These are phyloP conservation scores for Prorops nasuta DNA, from an alignment of 1,140 invertebrate genomes.

Conservation along the genomic window DNA sequence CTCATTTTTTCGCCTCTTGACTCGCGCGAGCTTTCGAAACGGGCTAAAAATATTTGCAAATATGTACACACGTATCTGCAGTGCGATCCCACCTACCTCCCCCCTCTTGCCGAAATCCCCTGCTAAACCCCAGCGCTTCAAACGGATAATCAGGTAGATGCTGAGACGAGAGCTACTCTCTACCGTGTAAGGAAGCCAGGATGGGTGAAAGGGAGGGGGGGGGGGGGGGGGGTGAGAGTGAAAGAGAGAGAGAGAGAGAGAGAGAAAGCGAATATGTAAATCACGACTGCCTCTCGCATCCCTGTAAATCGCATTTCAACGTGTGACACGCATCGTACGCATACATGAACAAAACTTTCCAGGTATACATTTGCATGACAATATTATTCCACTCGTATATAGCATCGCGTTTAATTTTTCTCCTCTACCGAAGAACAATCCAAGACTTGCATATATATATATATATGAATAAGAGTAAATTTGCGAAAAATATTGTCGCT, in stretches of 20 bases:
- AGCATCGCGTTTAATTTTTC: no score
- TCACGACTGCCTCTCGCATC: constrained; percentile 28
- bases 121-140: constrained; percentile 15
- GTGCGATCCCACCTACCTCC: no score
- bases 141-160: constrained; percentile 48
- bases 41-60: constrained; percentile 53
- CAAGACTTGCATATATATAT: no score
- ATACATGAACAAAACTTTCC: not conserved
- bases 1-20: no score
- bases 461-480: no score
- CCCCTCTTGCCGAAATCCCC: constrained; percentile 16
- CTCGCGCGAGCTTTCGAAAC: no score
- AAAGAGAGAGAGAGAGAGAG: not conserved
- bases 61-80: constrained; percentile 24
- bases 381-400: constrained; percentile 37
- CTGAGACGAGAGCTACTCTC: no score
- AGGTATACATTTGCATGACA: constrained; percentile 43
- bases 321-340: not conserved
- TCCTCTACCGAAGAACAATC: no score
- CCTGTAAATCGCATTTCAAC: constrained; percentile 21
- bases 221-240: not conserved
- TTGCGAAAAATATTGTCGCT: no score
- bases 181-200: no score
- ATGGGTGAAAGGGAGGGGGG: no score
- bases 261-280: constrained; percentile 41